Conservation (phyloP, 1,140 invertebrate genomes). For the Holotrichia oblita region DNA sequence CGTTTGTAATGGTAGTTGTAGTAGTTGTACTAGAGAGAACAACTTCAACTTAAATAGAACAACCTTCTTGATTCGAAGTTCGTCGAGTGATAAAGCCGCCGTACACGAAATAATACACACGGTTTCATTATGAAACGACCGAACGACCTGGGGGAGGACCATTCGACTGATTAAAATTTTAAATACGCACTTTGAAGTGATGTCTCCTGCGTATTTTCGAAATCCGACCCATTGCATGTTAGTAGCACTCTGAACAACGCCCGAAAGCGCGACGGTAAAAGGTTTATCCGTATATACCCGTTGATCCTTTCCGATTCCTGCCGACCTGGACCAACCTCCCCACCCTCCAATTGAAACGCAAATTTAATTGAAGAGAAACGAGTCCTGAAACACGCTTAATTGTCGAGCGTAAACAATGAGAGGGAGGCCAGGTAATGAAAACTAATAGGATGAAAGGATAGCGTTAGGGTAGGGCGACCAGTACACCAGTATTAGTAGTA, state of each 20-base stretch:
- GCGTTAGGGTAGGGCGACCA: background rate
- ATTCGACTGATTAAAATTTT: background rate
- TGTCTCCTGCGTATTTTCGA: background rate
- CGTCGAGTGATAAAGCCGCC: no score
- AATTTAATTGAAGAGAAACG: constrained; percentile 20
- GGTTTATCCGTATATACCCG: background rate
- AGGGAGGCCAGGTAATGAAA: background rate
- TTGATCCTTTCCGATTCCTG: background rate
- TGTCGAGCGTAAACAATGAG: constrained; percentile 1
- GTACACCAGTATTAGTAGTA: background rate
- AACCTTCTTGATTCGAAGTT: no score
- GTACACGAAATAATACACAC: no score
- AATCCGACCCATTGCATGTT: background rate
- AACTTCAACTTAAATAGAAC: no score
- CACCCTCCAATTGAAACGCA: background rate
- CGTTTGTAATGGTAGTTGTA: no score
- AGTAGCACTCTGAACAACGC: background rate
- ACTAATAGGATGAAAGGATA: background rate
- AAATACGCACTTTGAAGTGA: background rate
- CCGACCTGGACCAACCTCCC: background rate
- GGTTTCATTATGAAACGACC: no score
- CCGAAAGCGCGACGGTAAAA: background rate
- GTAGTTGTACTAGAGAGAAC: no score
- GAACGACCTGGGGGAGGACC: no score
- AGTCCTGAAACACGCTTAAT: background rate